Evolutionary conservation across 1,140 invertebrate species (phyloP), one percentile per base, ranked within the genome.

Genomic region (Ceratoteleas bidentatus): DNA sequence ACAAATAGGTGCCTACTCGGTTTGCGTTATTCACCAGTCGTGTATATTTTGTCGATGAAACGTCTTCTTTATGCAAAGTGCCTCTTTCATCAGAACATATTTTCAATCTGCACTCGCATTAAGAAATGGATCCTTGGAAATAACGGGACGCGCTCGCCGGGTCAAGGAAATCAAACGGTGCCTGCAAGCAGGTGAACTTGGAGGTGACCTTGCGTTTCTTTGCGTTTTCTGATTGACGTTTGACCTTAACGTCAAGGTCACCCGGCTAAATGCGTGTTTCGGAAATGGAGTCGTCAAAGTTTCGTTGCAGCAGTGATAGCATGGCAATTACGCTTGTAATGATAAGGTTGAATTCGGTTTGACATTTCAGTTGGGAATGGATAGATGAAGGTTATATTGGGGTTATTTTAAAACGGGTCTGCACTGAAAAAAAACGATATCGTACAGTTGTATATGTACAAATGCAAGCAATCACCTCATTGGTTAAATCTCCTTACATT

Each of bases 1-100:
- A 83, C 74, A 83, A 73, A 77, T 77, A 83, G 74, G 65, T 70
- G 53, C 74, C 62, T 73, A 62, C 65, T 68, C 34, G 50, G 52
- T 73, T 82, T 47, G 49, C 68, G 50, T 68, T 78, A 61, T 65
- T 74, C 65, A 36, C 53, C 66, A 36, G 38, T 24, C 61, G 8
- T 76, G 66, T 83, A 72, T 60, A 70, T 68, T 74, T 74, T 70
- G 74, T 74, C 52, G 56, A 69, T 53, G 64, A 78, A 53, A 77
- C n/a, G 58, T 75, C 53, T 82, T 62, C 54, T 75, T 62, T 50
- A 50, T 58, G 66, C 40, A 69, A 77, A 77, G 73, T 74, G 47
- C 34, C 68, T 52, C 54, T 73, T 82, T 73, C 68, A 68, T 72
- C 73, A 38, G 53, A 61, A 68, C 58, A 50, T 15, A 61, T 65